Evolutionary conservation across 92 coral and sea anemone genomes (phyloP), one percentile per base, ranked within the genome.

Genomic region (Virgularia gustaviana): DNA sequence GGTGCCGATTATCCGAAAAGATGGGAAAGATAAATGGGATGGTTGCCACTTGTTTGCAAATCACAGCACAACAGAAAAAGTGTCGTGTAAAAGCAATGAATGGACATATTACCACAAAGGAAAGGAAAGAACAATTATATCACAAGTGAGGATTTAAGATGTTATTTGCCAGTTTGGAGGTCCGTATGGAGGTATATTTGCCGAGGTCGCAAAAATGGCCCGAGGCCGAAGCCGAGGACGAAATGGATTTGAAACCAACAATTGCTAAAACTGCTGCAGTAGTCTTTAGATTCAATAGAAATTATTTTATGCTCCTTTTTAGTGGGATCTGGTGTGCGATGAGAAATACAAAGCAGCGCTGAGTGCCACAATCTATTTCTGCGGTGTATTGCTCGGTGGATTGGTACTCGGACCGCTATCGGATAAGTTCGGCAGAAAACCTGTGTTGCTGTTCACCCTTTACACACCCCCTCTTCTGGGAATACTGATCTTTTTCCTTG

Each of bases 271-370:
- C n/a, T n/a, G n/a, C n/a, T n/a, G n/a, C n/a, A n/a, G n/a, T n/a
- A n/a, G n/a, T n/a, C n/a, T n/a, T n/a, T n/a, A n/a, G n/a, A n/a
- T n/a, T n/a, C n/a, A n/a, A n/a, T n/a, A n/a, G n/a, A n/a, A n/a
- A n/a, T n/a, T n/a, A n/a, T n/a, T 47, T 4, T 47, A 16, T 19
- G 15, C 23, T 59, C 36, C 29, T 59, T 19, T 34, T 59, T 49
- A 67, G 74, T 67, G 74, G 74, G 74, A 67, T 67, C 56, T 67
- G 20, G 74, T 67, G 4, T 67, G 74, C 35, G 74, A 67, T 24
- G 74, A 67, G 45, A 44, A 39, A 47, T 67, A 67, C 31, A 67
- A 67, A 29, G 29, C 59, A 13, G 49, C 59, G 19, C 74, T 67
- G 29, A 43, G 59, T 3, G 32, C 74, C 23, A 67, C 74, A 24